Evolutionary conservation across 1,140 invertebrate genomes (phyloP).

Genomic region (Drosophila grimshawi): DNA sequence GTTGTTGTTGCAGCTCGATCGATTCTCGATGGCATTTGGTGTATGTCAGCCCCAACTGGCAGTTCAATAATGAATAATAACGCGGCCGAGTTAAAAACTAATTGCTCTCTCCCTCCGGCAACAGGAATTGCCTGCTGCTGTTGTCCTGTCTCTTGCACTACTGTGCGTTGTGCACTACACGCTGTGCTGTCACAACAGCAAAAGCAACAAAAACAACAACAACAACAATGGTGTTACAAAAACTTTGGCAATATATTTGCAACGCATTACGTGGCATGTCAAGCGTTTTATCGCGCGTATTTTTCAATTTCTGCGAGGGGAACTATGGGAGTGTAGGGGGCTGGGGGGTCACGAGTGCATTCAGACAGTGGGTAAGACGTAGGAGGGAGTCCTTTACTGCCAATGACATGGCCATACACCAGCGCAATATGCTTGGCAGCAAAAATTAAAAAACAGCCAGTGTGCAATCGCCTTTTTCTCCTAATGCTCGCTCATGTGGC

Average conservation of each 20-base stretch:
- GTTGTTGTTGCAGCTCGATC: slow-evolving; percentile 33
- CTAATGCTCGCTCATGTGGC: slow-evolving; percentile 66
- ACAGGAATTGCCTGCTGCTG: background rate
- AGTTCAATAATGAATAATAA: slow-evolving; percentile 83
- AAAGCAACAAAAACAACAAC: slow-evolving; percentile 32
- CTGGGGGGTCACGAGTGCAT: slow-evolving; percentile 22
- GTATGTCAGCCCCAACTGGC: slow-evolving; percentile 77
- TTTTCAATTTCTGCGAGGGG: slow-evolving; percentile 70
- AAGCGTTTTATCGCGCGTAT: slow-evolving; percentile 83
- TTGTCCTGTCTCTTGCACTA: background rate
- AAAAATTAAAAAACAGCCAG: slow-evolving; percentile 68
- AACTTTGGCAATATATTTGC: slow-evolving; percentile 82
- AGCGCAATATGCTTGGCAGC: slow-evolving; percentile 71
- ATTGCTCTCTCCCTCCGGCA: background rate
- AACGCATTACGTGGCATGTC: slow-evolving; percentile 82
- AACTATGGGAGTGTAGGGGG: too few relatives aligned
- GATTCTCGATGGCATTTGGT: slow-evolving; percentile 65
- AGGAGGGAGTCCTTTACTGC: slow-evolving; percentile 41
- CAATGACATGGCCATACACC: slow-evolving; percentile 58
- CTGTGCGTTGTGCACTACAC: slow-evolving; percentile 41
- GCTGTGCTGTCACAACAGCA: slow-evolving; percentile 75
- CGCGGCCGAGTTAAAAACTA: slow-evolving; percentile 76
- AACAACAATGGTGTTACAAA: slow-evolving; percentile 32
- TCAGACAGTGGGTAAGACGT: slow-evolving; percentile 2
- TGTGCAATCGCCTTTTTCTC: slow-evolving; percentile 42